These are phyloP conservation scores for Gallinago media DNA, from an alignment of 2,113 vertebrate species.

Conservation along the genomic window DNA sequence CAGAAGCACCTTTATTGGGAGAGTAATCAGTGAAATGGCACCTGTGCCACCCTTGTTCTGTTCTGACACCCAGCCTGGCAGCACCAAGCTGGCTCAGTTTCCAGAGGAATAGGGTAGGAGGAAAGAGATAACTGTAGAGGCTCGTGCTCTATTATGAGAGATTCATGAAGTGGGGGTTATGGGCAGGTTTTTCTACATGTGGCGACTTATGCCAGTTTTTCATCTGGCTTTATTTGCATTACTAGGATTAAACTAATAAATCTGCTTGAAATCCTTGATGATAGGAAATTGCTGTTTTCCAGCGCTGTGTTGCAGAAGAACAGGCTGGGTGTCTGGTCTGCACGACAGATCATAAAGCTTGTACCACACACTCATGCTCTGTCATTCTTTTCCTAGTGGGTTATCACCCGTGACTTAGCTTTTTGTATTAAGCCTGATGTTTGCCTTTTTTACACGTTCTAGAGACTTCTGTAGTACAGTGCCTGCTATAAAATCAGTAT, in stretches of 20 bases:
- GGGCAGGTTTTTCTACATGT: background rate
- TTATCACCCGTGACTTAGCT: background rate
- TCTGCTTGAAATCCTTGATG: background rate
- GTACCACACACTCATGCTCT: accelerated
- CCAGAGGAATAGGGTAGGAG: background rate
- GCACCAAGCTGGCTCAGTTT: accelerated
- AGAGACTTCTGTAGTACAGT: background rate
- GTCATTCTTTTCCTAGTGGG: background rate
- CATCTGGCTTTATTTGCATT: background rate
- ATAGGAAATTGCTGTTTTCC: background rate
- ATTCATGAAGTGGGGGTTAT: accelerated
- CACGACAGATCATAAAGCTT: background rate
- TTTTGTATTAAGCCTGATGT: background rate
- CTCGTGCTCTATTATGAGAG: background rate
- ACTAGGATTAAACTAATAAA: constrained; percentile 7
- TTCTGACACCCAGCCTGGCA: background rate
- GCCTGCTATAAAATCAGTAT: background rate
- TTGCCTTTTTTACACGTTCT: background rate
- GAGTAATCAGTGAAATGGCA: accelerated
- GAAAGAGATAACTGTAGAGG: background rate
- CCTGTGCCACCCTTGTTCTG: background rate
- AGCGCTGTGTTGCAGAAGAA: accelerated
- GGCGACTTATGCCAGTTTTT: background rate
- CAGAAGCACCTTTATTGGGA: background rate
- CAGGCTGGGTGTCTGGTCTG: background rate